Evolutionary conservation across 1,140 invertebrate genomes (phyloP).

Genomic region (Lethocerus indicus): DNA sequence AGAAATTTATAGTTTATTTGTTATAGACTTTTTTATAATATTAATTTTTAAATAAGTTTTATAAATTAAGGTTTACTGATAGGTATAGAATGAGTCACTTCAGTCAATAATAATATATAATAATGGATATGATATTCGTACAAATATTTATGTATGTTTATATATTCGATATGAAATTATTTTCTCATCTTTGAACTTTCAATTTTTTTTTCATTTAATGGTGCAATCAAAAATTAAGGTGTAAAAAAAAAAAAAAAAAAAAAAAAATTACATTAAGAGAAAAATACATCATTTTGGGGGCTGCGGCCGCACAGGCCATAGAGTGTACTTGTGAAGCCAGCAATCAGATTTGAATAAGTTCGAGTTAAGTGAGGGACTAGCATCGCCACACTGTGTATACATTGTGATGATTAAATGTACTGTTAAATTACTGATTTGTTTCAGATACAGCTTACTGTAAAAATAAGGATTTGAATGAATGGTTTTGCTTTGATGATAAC

Average conservation of each 20-base stretch:
- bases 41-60: not conserved
- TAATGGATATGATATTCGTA: not conserved
- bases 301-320: not conserved
- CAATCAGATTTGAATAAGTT: not conserved
- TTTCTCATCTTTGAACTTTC: not conserved
- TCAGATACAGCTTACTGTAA: constrained; percentile 32
- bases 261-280: not conserved
- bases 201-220: too few relatives aligned
- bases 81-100: too few relatives aligned
- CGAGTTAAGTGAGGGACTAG: too few relatives aligned
- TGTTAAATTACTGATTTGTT: not conserved
- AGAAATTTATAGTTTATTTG: not conserved
- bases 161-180: not conserved
- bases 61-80: too few relatives aligned
- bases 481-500: constrained; percentile 43
- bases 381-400: not conserved
- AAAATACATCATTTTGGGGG: not conserved
- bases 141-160: not conserved
- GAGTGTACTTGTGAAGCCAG: not conserved
- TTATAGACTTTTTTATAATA: not conserved
- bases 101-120: not conserved
- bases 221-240: too few relatives aligned
- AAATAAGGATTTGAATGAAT: constrained; percentile 28
- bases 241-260: not conserved
- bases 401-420: not conserved